Evolutionary conservation across 2,113 vertebrate species (phyloP).

Genomic region (Mystacornis crossleyi): DNA sequence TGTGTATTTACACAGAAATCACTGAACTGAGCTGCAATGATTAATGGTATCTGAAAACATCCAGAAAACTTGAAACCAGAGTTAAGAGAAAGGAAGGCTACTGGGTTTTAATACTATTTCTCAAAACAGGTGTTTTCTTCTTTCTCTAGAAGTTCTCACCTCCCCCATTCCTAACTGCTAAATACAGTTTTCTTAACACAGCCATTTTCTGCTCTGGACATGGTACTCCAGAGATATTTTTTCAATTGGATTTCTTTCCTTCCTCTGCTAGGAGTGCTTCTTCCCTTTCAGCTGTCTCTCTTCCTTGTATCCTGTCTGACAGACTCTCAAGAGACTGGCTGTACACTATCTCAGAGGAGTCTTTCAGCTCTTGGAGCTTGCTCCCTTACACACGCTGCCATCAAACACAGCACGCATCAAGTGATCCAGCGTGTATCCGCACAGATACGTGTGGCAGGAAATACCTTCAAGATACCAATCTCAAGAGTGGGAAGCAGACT

Average conservation of each 20-base stretch:
- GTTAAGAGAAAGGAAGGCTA: neutral
- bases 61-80: neutral
- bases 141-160: neutral
- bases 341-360: fast-evolving
- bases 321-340: neutral
- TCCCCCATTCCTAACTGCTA: neutral
- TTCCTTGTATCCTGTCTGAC: neutral
- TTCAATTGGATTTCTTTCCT: neutral
- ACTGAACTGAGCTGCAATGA: neutral
- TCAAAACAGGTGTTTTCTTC: neutral
- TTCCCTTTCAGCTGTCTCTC: neutral
- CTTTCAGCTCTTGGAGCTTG: neutral
- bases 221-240: neutral
- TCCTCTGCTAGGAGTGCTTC: neutral
- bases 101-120: neutral
- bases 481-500: neutral
- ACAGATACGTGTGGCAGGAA: neutral
- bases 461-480: neutral
- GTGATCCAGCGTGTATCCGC: fast-evolving
- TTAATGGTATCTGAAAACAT: neutral
- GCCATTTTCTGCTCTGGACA: neutral
- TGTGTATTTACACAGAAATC: neutral
- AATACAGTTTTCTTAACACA: neutral
- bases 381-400: neutral
- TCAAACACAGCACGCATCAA: neutral